These are phyloP conservation scores for Leuciscus waleckii DNA, from an alignment of 2,797 vertebrate genomes.

Conservation along the genomic window DNA sequence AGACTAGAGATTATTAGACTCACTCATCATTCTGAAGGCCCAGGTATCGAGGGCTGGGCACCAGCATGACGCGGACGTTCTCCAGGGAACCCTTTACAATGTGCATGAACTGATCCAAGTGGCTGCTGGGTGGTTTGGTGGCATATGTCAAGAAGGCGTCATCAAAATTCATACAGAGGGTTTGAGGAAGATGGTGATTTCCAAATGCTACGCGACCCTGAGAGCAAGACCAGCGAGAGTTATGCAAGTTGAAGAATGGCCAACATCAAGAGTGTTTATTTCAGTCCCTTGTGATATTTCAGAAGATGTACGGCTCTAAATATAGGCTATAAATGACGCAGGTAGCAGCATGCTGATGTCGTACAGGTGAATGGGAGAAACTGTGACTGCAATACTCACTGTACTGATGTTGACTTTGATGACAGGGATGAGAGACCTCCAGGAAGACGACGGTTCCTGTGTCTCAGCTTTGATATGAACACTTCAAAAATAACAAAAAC, in stretches of 20 bases:
- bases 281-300: background rate
- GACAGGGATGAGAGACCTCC: constrained; percentile 98
- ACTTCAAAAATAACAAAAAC: constrained; percentile 69
- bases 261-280: background rate
- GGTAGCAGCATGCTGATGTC: background rate
- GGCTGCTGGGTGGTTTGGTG: constrained; percentile 97
- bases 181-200: constrained; percentile 96
- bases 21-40: constrained; percentile 97
- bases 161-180: constrained; percentile 95
- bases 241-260: background rate
- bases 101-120: constrained; percentile 98
- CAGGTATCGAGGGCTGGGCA: constrained; percentile 94
- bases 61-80: constrained; percentile 97
- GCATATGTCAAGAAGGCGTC: constrained; percentile 96
- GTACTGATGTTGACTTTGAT: constrained; percentile 99
- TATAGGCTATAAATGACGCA: background rate
- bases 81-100: constrained; percentile 96
- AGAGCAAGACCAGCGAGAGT: background rate
- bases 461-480: constrained; percentile 92
- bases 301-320: background rate
- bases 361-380: background rate
- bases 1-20: constrained; percentile 65
- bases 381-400: constrained; percentile 78
- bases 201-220: constrained; percentile 97
- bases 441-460: constrained; percentile 90